phyloP scores from a whole-genome alignment of 2,113 vertebrate genomes.

The Caranx ignobilis region DNA sequence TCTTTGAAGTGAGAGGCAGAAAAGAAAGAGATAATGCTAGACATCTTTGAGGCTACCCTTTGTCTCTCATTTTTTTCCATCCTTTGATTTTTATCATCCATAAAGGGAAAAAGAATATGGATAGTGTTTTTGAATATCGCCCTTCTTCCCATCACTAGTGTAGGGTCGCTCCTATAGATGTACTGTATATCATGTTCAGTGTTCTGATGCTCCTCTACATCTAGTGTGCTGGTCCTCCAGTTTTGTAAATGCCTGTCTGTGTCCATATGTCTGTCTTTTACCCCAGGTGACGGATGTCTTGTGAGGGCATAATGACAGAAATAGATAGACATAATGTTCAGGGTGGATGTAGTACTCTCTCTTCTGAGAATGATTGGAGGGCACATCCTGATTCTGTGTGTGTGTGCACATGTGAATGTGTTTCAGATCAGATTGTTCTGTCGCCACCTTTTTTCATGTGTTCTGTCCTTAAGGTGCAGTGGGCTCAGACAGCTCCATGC shows the following conservation, averaged over 20 bases:
- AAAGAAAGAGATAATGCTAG: constrained; percentile 71
- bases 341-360: constrained; percentile 26
- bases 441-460: constrained; percentile 23
- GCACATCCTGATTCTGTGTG: constrained; percentile 9
- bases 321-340: constrained; percentile 47
- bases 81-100: constrained; percentile 62
- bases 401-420: background rate
- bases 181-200: constrained; percentile 4
- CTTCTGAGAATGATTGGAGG: constrained; percentile 48
- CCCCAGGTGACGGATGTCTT: constrained; percentile 23
- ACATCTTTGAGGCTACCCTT: constrained; percentile 58
- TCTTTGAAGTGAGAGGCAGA: constrained; percentile 79
- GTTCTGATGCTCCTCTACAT: background rate
- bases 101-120: constrained; percentile 33
- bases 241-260: constrained; percentile 22
- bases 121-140: constrained; percentile 35
- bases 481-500: background rate
- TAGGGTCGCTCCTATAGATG: constrained; percentile 10
- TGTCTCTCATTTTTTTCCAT: constrained; percentile 25
- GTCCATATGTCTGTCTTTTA: constrained; percentile 9
- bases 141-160: constrained; percentile 2
- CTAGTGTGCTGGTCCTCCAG: constrained; percentile 7
- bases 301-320: constrained; percentile 32
- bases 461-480: constrained; percentile 31
- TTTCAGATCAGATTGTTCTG: constrained; percentile 51